Evolutionary conservation across 2,113 vertebrate genomes (phyloP).

Genomic region (Phyllopteryx taeniolatus): DNA sequence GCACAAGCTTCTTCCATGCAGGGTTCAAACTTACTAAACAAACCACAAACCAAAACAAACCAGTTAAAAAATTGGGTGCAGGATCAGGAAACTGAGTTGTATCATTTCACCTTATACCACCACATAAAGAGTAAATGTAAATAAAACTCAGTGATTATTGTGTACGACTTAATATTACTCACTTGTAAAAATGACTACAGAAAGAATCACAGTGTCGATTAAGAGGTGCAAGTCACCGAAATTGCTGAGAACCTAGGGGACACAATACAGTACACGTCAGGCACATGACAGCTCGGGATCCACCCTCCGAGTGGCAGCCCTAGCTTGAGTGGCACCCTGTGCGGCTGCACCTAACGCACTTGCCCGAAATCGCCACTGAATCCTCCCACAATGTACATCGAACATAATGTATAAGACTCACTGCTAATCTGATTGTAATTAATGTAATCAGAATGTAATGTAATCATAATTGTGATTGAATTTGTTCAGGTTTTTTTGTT

Average conservation of each 20-base stretch:
- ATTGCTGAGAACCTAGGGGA: slow-evolving; percentile 86
- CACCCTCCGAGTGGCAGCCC: too few species aligned
- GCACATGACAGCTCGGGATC: too few species aligned
- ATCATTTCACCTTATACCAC: not conserved
- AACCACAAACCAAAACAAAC: slow-evolving; percentile 2
- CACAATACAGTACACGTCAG: too few species aligned
- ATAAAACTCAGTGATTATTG: not conserved
- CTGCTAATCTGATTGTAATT: too few species aligned
- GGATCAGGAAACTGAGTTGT: not conserved
- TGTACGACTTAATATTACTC: slow-evolving; percentile 56
- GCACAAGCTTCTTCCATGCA: slow-evolving; percentile 90
- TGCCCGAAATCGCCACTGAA: too few species aligned
- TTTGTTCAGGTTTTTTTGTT: too few species aligned
- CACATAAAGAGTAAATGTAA: not conserved
- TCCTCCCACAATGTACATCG: too few species aligned
- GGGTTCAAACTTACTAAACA: slow-evolving; percentile 92
- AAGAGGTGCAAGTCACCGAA: slow-evolving; percentile 96
- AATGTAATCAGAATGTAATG: too few species aligned
- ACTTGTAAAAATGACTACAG: slow-evolving; percentile 94
- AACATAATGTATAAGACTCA: too few species aligned
- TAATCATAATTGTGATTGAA: too few species aligned
- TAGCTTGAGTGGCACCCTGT: too few species aligned
- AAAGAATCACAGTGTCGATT: slow-evolving; percentile 88
- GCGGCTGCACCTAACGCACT: too few species aligned
- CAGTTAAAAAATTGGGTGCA: not conserved